Evolutionary conservation across 2,113 vertebrate species (phyloP).

Genomic region (Leuciscus idus): DNA sequence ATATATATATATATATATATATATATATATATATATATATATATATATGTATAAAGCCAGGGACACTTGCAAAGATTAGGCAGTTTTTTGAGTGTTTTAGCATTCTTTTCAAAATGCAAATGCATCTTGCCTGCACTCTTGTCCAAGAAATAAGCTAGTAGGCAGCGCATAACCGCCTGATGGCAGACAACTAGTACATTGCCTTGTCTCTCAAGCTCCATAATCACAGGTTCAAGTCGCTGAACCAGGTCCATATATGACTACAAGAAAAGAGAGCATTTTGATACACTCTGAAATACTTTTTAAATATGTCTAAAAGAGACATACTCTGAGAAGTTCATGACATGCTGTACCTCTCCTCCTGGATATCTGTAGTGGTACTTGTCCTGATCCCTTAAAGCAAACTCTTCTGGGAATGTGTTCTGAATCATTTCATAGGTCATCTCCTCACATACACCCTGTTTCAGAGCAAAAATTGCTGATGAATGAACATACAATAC

Average conservation of each 20-base stretch:
- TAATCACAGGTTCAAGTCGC: constrained; percentile 93
- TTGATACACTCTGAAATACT: too few species aligned
- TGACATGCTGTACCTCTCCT: constrained; percentile 83
- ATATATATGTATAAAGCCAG: too few species aligned
- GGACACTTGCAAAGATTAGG: too few species aligned
- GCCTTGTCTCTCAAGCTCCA: constrained; percentile 96
- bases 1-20: too few species aligned
- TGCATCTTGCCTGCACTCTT: constrained; percentile 85
- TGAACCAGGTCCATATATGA: constrained; percentile 98
- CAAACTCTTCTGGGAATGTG: constrained; percentile 92
- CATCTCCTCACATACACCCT: constrained; percentile 99
- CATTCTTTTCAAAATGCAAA: neutral
- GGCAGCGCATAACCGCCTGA: constrained; percentile 97
- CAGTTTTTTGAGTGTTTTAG: too few species aligned
- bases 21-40: too few species aligned
- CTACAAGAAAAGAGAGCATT: constrained; percentile 68
- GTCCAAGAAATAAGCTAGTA: constrained; percentile 96
- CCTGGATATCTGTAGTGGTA: constrained; percentile 98
- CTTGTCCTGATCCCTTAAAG: constrained; percentile 94
- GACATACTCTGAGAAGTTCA: neutral
- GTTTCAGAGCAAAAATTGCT: neutral
- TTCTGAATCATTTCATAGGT: constrained; percentile 90
- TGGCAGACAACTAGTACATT: constrained; percentile 93
- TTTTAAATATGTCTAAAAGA: too few species aligned
- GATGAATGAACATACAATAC: neutral